Base-by-base conservation (phyloP, 2,113 vertebrate genomes). In the Coregonus clupeaformis region DNA sequence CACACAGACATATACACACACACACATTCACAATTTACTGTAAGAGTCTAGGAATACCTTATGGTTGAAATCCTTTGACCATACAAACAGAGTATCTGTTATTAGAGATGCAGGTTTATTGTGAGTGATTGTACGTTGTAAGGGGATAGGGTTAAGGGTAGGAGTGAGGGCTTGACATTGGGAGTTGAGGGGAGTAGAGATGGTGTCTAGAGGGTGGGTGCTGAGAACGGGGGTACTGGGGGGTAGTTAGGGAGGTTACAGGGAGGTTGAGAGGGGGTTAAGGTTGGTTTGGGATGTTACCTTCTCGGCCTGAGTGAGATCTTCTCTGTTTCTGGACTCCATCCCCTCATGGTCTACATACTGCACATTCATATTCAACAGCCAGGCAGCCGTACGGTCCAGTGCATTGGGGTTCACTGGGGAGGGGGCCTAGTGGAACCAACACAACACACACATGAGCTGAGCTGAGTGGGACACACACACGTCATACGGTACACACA, bases 301-400 rank as follows among this genome's bases (percentile, higher is more conserved):
- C 97, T 99, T 98, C 91, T 98, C 97, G 91, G 95, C 95, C 93
- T 96, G 96, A 94, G 94, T 95, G 91, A 96, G 95, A 91, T 98
- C 96, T 77, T 97, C 97, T 93, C 96, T 97, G 96, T 92, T 95
- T 94, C 95, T 96, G 92, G 94, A 94, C 84, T 96, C 96, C 93
- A 92, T 91, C 89, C 92, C 92, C 92, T 97, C 96, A 92, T 96
- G 97, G 95, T 98, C 97, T 95, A 99, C 95, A 93, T 95, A 97
- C 91, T 97, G 97, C 90, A 97, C 93, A 91, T 98, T 99, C 96
- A 98, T 97, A 94, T 96, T 98, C 96, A 99, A 95, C 83, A 98
- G 96, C 97, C 97, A 99, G 90, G 97, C 97, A 76, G 97, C 97
- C 72, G 97, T 99, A 93, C 97, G 97, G 94, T 98, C 97, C 96